Conservation (phyloP, 1,140 invertebrate genomes). For the Drosophila insularis region DNA sequence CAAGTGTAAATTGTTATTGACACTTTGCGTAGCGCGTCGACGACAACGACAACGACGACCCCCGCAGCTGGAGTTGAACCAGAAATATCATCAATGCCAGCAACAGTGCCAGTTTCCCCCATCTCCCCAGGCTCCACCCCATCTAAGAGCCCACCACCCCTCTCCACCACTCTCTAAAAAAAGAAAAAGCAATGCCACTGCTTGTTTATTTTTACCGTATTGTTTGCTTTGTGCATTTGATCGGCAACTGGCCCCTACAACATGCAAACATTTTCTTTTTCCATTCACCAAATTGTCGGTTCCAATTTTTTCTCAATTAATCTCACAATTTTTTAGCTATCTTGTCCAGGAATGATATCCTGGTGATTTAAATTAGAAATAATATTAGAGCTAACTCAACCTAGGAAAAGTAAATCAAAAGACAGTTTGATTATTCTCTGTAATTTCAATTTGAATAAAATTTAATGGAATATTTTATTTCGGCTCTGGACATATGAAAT, state of each 20-base stretch:
- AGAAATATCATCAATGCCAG: constrained; percentile 64
- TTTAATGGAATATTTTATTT: no score
- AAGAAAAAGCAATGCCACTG: not conserved
- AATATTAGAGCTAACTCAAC: no score
- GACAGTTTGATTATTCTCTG: no score
- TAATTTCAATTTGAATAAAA: no score
- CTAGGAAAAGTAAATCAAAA: no score
- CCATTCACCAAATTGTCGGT: not conserved
- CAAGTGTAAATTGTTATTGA: constrained; percentile 80
- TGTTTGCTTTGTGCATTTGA: constrained; percentile 68
- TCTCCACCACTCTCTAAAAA: not conserved
- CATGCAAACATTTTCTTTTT: not conserved
- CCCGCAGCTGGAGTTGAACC: constrained; percentile 25
- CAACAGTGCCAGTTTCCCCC: constrained; percentile 22
- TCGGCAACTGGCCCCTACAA: constrained; percentile 26
- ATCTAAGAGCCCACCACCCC: not conserved
- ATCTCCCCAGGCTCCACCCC: not conserved
- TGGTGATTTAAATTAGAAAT: no score
- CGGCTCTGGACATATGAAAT: no score
- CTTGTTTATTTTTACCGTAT: constrained; percentile 47
- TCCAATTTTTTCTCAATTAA: not conserved
- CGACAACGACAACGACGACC: constrained; percentile 1
- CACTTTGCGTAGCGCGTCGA: constrained; percentile 62
- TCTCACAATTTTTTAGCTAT: not conserved
- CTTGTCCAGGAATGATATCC: no score